Evolutionary conservation across 2,113 vertebrate genomes (phyloP).

Genomic region (Sander lucioperca): DNA sequence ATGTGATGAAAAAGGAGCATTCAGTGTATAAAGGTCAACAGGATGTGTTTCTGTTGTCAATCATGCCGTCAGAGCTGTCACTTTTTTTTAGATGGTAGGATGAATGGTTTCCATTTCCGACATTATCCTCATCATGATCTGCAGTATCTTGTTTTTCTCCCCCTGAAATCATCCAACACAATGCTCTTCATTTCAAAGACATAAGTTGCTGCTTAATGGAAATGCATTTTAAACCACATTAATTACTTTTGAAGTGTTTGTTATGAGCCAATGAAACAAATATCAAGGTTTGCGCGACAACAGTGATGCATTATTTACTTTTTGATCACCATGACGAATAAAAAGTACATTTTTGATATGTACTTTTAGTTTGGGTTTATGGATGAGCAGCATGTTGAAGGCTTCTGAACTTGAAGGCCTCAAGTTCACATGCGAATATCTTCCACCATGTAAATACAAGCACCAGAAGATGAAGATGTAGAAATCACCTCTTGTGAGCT

Average conservation of each 20-base stretch:
- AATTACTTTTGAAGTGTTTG: not conserved
- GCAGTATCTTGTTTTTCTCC: not conserved
- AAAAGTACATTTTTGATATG: not conserved
- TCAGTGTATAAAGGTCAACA: too few species aligned
- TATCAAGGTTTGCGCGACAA: not conserved
- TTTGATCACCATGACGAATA: not conserved
- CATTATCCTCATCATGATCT: not conserved
- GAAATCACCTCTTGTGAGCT: slow-evolving; percentile 5
- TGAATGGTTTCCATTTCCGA: too few species aligned
- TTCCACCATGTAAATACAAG: not conserved
- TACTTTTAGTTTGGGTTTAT: not conserved
- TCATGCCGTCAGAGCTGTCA: too few species aligned
- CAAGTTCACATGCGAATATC: too few species aligned
- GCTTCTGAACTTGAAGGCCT: not conserved
- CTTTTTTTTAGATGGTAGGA: too few species aligned
- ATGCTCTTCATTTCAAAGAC: too few species aligned
- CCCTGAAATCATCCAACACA: too few species aligned
- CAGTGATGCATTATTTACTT: not conserved
- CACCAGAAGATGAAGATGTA: not conserved
- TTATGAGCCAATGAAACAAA: not conserved
- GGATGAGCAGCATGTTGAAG: not conserved
- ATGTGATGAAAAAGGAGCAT: too few species aligned
- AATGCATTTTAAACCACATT: not conserved
- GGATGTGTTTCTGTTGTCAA: too few species aligned
- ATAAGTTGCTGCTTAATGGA: not conserved